These are phyloP conservation scores for Furcula furcula DNA, from an alignment of 2,888 invertebrate genomes.

Conservation along the genomic window DNA sequence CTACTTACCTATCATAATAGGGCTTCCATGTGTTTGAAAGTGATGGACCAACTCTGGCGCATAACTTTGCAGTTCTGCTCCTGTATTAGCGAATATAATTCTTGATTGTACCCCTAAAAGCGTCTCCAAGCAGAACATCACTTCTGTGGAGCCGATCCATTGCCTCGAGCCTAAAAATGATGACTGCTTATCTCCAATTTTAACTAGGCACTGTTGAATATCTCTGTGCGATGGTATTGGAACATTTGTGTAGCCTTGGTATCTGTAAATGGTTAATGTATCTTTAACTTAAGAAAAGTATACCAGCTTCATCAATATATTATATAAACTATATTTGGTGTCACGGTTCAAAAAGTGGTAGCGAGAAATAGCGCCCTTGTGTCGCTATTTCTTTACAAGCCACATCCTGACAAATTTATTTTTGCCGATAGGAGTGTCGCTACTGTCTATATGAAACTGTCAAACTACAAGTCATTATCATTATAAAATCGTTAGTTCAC, in stretches of 20 bases:
- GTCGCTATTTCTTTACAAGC: no score
- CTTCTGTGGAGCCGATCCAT: slow-evolving; percentile 99
- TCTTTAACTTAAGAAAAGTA: no score
- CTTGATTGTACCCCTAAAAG: slow-evolving; percentile 88
- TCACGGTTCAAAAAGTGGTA: no score
- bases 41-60: slow-evolving; percentile 93
- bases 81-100: slow-evolving; percentile 92
- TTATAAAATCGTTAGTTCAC: no score
- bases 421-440: no score
- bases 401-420: no score
- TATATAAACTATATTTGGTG: no score
- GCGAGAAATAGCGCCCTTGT: no score
- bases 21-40: slow-evolving; percentile 96
- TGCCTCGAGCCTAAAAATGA: slow-evolving; percentile 94
- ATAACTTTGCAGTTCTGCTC: slow-evolving; percentile 89
- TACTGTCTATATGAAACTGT: no score
- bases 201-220: slow-evolving; percentile 96
- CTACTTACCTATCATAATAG: slow-evolving; percentile 96
- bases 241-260: slow-evolving; percentile 91
- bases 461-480: no score
- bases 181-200: slow-evolving; percentile 95
- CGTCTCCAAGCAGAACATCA: slow-evolving; percentile 94
- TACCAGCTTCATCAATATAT: no score
- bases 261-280: slow-evolving; percentile 54
- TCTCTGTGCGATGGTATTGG: slow-evolving; percentile 90